phyloP scores from a whole-genome alignment of 2,797 vertebrate species.

The Coilia nasus region DNA sequence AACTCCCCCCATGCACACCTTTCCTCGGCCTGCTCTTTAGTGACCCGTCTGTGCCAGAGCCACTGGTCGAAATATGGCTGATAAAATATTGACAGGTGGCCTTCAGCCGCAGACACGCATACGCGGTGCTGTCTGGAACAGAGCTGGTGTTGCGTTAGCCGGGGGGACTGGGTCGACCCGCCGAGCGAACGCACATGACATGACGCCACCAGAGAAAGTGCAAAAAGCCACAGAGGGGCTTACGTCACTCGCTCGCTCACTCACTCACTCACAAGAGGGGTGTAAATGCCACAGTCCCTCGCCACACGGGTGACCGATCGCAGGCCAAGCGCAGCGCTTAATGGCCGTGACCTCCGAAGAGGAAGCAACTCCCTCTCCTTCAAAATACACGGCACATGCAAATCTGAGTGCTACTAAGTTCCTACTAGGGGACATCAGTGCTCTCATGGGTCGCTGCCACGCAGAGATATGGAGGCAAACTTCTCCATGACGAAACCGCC shows the following conservation, averaged over 20 bases:
- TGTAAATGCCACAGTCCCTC: neutral
- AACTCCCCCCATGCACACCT: constrained; percentile 9
- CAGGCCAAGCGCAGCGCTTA: neutral
- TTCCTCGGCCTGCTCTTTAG: neutral
- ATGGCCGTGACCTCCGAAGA: neutral
- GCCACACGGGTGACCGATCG: neutral
- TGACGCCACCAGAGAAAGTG: constrained; percentile 4
- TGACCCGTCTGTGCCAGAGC: neutral
- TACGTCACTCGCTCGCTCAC: neutral
- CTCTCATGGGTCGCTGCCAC: constrained; percentile 29
- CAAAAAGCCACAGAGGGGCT: neutral
- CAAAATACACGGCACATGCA: neutral
- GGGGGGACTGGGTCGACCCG: neutral
- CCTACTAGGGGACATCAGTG: constrained; percentile 6
- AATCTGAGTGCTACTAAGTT: neutral
- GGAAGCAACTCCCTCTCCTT: constrained; percentile 5
- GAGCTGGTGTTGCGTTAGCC: neutral
- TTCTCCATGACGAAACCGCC: neutral
- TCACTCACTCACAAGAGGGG: neutral
- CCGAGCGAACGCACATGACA: neutral
- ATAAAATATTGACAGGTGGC: constrained; percentile 40
- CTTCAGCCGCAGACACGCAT: neutral
- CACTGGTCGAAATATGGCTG: constrained; percentile 8
- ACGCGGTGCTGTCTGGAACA: constrained; percentile 1
- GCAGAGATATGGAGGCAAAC: constrained; percentile 17